Percentiles rank a stretch among this genome's conserved stretches.
phyloP scores from a whole-genome alignment of 2,113 vertebrate genomes.

The Elephas maximus region DNA sequence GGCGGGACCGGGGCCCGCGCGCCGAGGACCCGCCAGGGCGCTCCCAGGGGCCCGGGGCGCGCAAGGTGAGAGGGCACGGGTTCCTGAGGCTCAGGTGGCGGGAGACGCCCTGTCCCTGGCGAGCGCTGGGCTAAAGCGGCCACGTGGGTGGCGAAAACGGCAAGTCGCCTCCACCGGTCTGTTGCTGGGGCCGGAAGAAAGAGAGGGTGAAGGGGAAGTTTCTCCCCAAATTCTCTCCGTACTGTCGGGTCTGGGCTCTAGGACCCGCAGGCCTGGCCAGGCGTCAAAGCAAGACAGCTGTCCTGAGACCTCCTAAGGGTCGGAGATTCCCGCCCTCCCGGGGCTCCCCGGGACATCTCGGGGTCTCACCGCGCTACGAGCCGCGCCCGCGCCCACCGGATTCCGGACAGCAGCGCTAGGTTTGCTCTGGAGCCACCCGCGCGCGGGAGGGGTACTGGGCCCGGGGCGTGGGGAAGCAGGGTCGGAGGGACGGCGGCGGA shows the following conservation, averaged over 20 bases:
- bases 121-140: not conserved
- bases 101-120: not conserved
- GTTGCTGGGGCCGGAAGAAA: not conserved
- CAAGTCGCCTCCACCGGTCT: not conserved
- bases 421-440: not conserved
- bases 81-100: not conserved
- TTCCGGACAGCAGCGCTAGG: not conserved
- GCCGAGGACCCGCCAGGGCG: not conserved
- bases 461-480: not conserved
- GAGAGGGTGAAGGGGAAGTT: not conserved
- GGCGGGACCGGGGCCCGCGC: not conserved
- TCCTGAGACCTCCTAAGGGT: not conserved
- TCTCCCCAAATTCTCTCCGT: not conserved
- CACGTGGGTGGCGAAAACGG: not conserved
- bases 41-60: not conserved
- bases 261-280: not conserved
- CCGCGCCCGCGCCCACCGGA: not conserved
- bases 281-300: not conserved
- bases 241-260: not conserved
- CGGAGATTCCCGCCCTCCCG: not conserved
- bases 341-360: not conserved
- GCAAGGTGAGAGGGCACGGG: conserved; percentile 37
- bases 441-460: not conserved
- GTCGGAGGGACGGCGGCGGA: not conserved
- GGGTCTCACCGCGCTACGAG: not conserved